Base-by-base conservation (phyloP, 92 coral and sea anemone genomes). In the Umimayanthus kanabou region DNA sequence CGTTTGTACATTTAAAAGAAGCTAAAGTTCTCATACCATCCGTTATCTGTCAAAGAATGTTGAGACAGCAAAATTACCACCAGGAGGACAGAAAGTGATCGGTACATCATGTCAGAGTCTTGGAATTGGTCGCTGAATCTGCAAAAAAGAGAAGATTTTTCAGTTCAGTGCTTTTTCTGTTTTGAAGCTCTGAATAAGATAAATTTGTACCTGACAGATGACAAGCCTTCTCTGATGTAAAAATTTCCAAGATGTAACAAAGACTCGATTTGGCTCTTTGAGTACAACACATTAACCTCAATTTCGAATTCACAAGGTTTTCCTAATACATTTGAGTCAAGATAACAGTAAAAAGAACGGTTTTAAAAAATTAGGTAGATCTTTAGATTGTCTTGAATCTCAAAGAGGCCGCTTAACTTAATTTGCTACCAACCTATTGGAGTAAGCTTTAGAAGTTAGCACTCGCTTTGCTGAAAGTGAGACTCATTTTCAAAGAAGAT, bases 381-480 rank as follows among this genome's bases (percentile, higher is more conserved):
- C 76, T 73, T 30, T 29, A 10, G 40, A 16, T 28, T 28, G 39
- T 11, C 85, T 40, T 81, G 33, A 66, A 66, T 66, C 78, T 83
- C 87, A 45, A 83, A 83, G 29, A 70, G 42, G 25, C 87, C 87
- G 87, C 61, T 29, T 67, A 37, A 69, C 43, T 25, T 23, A 23
- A 4, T 28, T 83, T 70, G 65, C 33, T 67, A n/a, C 55, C 8
- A 45, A 47, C 67, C 77, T 65, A 66, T 39, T 43, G 33, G 26
- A 26, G 4, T 47, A 4, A 67, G 33, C 53, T 25, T 8, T n/a
- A 22, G 37, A 6, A 47, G 33, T n/a, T 42, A 14, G 45, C 11
- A 82, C 45, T 40, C 37, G 57, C 61, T 5, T 39, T 33, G 39
- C 65, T 26, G 13, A 39, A 25, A 49, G 4, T 78, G 39, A 20